Percentiles rank a stretch among this genome's conserved stretches.
These are phyloP conservation scores for Megalopta genalis DNA, from an alignment of 1,140 invertebrate genomes.

Conservation along the genomic window DNA sequence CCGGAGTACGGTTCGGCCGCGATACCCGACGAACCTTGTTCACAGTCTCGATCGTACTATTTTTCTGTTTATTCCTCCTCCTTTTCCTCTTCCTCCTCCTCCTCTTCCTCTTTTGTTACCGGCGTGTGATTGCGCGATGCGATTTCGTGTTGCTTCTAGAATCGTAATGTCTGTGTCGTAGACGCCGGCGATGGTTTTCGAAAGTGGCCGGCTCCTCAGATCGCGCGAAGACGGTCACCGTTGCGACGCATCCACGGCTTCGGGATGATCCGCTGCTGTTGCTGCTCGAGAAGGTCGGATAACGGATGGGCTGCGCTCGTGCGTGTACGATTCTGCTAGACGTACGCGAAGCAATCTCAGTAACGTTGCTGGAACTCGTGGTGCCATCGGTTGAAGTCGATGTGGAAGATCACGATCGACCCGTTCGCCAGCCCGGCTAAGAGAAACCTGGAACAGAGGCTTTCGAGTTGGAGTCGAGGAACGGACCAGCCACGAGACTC, in stretches of 20 bases:
- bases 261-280: constrained; percentile 21
- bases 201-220: not conserved
- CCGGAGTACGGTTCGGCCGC: not conserved
- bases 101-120: too few species aligned
- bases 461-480: not conserved
- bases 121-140: constrained; percentile 8
- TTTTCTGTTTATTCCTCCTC: too few species aligned
- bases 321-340: constrained; percentile 42
- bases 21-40: constrained; percentile 6
- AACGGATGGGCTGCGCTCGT: not conserved
- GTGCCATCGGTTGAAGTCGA: constrained; percentile 99
- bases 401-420: constrained; percentile 98
- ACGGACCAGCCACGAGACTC: not conserved
- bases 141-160: not conserved
- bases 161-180: constrained; percentile 8
- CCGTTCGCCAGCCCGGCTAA: constrained; percentile 97
- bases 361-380: constrained; percentile 98
- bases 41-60: too few species aligned
- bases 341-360: constrained; percentile 80
- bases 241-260: not conserved
- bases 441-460: constrained; percentile 88
- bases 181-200: not conserved
- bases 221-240: not conserved
- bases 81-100: too few species aligned
- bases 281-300: constrained; percentile 8